Evolutionary conservation across 2,113 vertebrate species (phyloP), one percentile per base, ranked within the genome.

Genomic region (Gymnobelideus leadbeateri): DNA sequence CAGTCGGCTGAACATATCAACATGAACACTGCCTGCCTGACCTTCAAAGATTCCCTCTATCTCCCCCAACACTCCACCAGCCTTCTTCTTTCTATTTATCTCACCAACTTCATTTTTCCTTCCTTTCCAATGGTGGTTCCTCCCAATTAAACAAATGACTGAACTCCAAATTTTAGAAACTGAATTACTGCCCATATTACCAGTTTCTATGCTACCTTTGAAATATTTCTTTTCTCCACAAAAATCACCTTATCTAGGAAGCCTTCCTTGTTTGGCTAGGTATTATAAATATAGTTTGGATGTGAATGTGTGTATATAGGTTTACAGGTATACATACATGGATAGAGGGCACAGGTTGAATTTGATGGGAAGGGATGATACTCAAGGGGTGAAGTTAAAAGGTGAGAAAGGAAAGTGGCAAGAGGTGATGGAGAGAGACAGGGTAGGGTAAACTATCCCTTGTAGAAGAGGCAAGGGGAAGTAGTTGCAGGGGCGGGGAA

Each of bases 241-340:
- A 90, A 43, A 51, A 91, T 93, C 90, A 89, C 3, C 11, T 94
- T 52, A 50, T 23, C 37, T 49, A 93, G 57, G 50, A 95, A 94
- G 43, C 0, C 90, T 52, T 92, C 51, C 51, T 47, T 0, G 1
- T 57, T 84, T 92, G 89, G 50, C 24, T 2, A 8, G n/a, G 68
- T 4, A 84, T 21, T 43, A 84, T 43, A 21, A 77, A 43, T 84
- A 43, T 19, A 77, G 5, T 19, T n/a, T 77, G 68, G 37, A 84
- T n/a, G n/a, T n/a, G n/a, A n/a, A n/a, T n/a, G n/a, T n/a, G n/a
- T n/a, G n/a, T n/a, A n/a, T n/a, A n/a, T n/a, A n/a, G n/a, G n/a
- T n/a, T n/a, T n/a, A n/a, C n/a, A n/a, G n/a, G n/a, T n/a, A n/a
- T n/a, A n/a, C n/a, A n/a, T n/a, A n/a, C n/a, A n/a, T n/a, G n/a